Conservation (phyloP, 1,140 invertebrate species). For the Pachypeltis micranthus region DNA sequence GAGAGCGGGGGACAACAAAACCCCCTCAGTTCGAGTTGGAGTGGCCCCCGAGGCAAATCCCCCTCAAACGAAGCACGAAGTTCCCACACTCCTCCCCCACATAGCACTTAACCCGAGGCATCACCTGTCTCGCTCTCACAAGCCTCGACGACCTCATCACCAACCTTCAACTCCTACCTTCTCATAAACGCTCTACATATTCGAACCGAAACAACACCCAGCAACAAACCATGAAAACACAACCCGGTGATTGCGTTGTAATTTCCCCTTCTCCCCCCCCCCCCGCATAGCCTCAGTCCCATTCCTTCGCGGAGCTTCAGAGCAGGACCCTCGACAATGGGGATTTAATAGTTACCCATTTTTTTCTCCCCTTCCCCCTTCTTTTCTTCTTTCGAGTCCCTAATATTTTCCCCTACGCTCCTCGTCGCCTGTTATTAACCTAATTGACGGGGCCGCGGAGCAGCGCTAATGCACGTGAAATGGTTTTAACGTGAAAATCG, state of each 20-base stretch:
- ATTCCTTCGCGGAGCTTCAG: no score
- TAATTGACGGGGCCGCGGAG: neutral
- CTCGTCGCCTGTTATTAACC: neutral
- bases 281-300: no score
- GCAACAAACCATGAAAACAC: no score
- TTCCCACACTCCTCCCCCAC: neutral
- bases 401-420: no score
- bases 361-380: neutral
- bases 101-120: neutral
- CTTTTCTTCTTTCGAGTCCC: neutral
- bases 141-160: neutral
- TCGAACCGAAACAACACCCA: no score
- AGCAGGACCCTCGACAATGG: conserved; percentile 1
- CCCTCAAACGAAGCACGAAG: neutral
- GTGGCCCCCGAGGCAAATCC: neutral
- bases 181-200: neutral
- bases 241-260: conserved; percentile 1
- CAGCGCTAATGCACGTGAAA: neutral
- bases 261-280: neutral
- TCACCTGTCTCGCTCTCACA: neutral
- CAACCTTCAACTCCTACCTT: no score
- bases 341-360: conserved; percentile 4
- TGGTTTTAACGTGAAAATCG: neutral
- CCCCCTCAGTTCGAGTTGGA: neutral
- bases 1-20: no score